Conservation (phyloP, 2,113 vertebrate genomes). For the Oncorhynchus masou region DNA sequence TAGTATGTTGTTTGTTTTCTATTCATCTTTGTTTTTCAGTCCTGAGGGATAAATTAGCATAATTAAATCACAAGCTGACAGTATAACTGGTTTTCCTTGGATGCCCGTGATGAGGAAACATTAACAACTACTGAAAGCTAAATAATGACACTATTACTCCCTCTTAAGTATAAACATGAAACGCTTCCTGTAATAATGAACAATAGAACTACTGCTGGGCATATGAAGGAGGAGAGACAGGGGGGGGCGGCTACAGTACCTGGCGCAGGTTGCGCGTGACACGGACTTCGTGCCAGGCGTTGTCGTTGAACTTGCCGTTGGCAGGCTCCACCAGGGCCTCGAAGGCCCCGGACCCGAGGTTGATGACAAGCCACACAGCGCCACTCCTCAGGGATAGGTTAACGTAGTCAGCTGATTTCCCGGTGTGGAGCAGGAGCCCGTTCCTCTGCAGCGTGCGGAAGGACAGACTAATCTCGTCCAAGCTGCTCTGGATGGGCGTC, state of each 20-base stretch:
- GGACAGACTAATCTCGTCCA: slow-evolving; percentile 93
- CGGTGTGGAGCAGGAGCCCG: slow-evolving; percentile 93
- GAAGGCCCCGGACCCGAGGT: slow-evolving; percentile 92
- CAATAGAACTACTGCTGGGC: background rate
- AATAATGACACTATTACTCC: background rate
- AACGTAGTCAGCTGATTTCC: slow-evolving; percentile 91
- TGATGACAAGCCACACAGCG: slow-evolving; percentile 94
- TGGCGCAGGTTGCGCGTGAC: slow-evolving; percentile 95
- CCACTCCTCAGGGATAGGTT: slow-evolving; percentile 92
- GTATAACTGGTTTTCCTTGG: slow-evolving; percentile 7
- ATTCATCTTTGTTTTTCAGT: background rate
- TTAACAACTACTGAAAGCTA: background rate
- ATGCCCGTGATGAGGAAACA: background rate
- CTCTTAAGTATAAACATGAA: background rate
- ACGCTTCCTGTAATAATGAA: background rate
- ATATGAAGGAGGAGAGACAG: background rate
- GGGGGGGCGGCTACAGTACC: slow-evolving; percentile 66
- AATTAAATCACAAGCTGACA: slow-evolving; percentile 10
- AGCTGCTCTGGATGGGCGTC: slow-evolving; percentile 94
- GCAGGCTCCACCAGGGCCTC: slow-evolving; percentile 93
- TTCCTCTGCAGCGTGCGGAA: slow-evolving; percentile 93
- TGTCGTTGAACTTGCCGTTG: slow-evolving; percentile 91
- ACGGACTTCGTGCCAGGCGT: slow-evolving; percentile 88
- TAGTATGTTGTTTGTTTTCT: slow-evolving; percentile 2
- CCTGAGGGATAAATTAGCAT: slow-evolving; percentile 7